These are phyloP conservation scores for Diphyllodes magnificus DNA, from an alignment of 2,113 vertebrate genomes.

Conservation along the genomic window DNA sequence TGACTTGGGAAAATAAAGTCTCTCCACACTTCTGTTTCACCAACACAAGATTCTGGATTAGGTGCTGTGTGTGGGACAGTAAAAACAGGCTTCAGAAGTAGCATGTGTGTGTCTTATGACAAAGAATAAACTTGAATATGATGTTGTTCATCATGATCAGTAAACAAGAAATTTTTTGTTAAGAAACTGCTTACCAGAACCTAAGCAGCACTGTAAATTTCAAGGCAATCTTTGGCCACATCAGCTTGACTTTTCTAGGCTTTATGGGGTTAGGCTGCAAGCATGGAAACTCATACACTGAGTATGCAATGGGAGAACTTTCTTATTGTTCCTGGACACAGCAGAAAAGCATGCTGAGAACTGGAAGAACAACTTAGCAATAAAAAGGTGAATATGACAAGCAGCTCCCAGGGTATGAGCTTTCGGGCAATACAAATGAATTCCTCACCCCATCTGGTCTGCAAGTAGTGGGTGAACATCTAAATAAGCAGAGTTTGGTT, in stretches of 20 bases:
- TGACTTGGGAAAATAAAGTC: neutral
- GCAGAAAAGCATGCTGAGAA: constrained; percentile 52
- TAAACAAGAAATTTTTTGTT: neutral
- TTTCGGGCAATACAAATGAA: constrained; percentile 15
- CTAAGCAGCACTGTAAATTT: neutral
- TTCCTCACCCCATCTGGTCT: neutral
- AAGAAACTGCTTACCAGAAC: neutral
- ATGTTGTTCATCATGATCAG: neutral
- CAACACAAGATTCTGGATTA: neutral
- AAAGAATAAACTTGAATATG: neutral
- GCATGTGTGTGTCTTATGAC: neutral
- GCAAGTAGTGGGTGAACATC: neutral
- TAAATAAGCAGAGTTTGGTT: neutral
- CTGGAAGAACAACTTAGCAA: constrained; percentile 49
- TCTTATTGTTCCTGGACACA: constrained; percentile 39
- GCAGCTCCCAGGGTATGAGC: neutral
- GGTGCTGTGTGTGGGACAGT: neutral
- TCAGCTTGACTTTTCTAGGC: neutral
- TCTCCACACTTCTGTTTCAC: neutral
- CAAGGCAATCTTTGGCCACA: neutral
- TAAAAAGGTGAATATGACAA: constrained; percentile 48
- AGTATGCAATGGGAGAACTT: neutral
- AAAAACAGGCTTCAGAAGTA: neutral
- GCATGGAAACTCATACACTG: neutral
- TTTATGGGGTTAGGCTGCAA: constrained; percentile 9